These are phyloP conservation scores for Adineta ricciae DNA, from an alignment of 2,888 invertebrate species.

Conservation along the genomic window DNA sequence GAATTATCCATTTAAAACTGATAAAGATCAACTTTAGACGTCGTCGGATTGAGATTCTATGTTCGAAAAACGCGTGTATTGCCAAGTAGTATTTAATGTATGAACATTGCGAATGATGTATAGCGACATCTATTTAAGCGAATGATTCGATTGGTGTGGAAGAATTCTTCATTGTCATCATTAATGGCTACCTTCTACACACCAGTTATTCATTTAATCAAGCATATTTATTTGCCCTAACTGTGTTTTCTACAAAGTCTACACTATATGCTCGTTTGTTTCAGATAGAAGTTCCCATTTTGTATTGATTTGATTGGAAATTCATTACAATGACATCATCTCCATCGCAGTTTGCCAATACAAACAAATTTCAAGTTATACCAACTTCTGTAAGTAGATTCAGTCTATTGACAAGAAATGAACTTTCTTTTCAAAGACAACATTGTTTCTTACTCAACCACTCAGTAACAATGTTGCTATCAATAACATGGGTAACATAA, in stretches of 20 bases:
- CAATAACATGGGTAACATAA: background rate
- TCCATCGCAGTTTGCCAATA: background rate
- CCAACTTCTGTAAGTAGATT: background rate
- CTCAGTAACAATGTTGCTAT: background rate
- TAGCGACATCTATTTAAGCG: background rate
- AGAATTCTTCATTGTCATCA: background rate
- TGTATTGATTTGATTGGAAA: background rate
- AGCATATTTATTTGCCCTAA: background rate
- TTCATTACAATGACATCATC: background rate
- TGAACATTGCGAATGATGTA: no score
- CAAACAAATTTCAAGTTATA: background rate
- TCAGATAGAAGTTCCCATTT: background rate
- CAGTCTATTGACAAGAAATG: background rate
- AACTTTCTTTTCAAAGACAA: background rate
- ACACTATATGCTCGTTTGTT: background rate
- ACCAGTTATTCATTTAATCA: background rate
- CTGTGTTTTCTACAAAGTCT: no score
- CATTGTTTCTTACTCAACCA: background rate
- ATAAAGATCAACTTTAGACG: background rate
- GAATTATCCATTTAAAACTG: background rate
- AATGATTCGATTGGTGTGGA: background rate
- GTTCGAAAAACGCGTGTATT: background rate
- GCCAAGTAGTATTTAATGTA: no score
- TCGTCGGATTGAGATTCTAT: background rate
- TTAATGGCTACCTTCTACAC: background rate